phyloP scores from a whole-genome alignment of 2,113 vertebrate species.

The Phalacrocorax pelagicus region DNA sequence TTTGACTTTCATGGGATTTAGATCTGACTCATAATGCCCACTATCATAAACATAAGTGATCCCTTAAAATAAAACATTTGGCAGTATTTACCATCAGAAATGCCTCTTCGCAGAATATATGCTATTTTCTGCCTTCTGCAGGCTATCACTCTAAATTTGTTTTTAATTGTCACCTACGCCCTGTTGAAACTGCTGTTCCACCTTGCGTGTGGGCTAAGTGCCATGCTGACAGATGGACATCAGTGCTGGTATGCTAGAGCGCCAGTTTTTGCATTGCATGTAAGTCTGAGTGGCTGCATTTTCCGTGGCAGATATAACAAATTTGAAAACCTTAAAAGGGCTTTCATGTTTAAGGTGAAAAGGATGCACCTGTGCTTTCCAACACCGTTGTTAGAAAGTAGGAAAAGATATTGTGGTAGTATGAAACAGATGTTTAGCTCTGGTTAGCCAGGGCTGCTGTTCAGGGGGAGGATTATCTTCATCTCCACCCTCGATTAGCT shows the following conservation, averaged over 20 bases:
- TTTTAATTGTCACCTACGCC: conserved; percentile 55
- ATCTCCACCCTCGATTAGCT: conserved; percentile 31
- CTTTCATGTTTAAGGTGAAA: not conserved
- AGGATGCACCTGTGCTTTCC: not conserved
- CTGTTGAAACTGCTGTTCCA: not conserved
- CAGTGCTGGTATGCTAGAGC: conserved; percentile 60
- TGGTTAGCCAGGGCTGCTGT: not conserved
- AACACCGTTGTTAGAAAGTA: not conserved
- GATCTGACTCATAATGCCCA: not conserved
- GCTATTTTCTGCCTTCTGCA: conserved; percentile 66
- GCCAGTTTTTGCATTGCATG: not conserved
- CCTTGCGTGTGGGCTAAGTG: conserved; percentile 60
- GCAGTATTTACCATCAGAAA: conserved; percentile 46
- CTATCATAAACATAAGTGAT: conserved; percentile 57
- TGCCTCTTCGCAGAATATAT: conserved; percentile 34
- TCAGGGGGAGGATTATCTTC: not conserved
- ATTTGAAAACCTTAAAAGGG: not conserved
- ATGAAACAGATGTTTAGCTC: not conserved
- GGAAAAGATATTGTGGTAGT: fast-evolving
- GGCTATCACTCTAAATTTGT: conserved; percentile 63
- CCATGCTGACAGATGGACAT: conserved; percentile 71
- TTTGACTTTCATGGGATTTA: conserved; percentile 7
- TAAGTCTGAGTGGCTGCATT: not conserved
- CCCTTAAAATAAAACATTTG: conserved; percentile 59
- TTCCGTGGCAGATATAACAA: not conserved